A percentile compares a stretch with the other conserved stretches of the same genome.
These are phyloP conservation scores for Rhinoderma darwinii DNA, from an alignment of 2,113 vertebrate genomes.

Conservation along the genomic window DNA sequence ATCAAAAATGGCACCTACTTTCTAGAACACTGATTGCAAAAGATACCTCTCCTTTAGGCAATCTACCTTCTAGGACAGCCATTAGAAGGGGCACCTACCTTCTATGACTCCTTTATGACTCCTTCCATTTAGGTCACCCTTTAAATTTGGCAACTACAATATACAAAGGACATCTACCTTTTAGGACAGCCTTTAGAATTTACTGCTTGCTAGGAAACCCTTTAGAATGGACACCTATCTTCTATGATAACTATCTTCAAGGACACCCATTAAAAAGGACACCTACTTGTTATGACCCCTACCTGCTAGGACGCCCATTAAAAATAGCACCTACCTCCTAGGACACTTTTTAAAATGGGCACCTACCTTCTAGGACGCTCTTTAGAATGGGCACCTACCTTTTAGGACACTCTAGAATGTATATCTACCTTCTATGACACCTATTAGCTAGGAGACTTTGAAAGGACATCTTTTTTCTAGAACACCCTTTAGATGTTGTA, in stretches of 20 bases:
- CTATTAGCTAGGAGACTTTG: no score
- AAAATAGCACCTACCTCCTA: not conserved
- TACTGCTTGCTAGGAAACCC: not conserved
- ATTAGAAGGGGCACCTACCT: not conserved
- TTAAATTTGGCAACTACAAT: not conserved
- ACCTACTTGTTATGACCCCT: not conserved
- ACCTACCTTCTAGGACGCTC: not conserved
- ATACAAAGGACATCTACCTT: no score
- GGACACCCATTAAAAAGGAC: not conserved
- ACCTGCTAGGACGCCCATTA: not conserved
- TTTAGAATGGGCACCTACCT: not conserved
- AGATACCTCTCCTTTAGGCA: not conserved
- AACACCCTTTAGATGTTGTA: no score
- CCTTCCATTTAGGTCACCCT: not conserved
- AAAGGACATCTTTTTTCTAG: no score
- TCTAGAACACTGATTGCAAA: not conserved
- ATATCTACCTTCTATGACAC: not conserved
- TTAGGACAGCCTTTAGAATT: no score
- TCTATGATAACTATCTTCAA: not conserved
- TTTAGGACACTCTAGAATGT: not conserved
- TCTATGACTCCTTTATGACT: not conserved
- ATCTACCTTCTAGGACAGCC: not conserved
- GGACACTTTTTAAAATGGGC: not conserved
- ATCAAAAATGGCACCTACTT: not conserved
- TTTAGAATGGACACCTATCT: not conserved